Evolutionary conservation across 2,113 vertebrate species (phyloP), one percentile per base, ranked within the genome.

Genomic region (Gavialis gangeticus): DNA sequence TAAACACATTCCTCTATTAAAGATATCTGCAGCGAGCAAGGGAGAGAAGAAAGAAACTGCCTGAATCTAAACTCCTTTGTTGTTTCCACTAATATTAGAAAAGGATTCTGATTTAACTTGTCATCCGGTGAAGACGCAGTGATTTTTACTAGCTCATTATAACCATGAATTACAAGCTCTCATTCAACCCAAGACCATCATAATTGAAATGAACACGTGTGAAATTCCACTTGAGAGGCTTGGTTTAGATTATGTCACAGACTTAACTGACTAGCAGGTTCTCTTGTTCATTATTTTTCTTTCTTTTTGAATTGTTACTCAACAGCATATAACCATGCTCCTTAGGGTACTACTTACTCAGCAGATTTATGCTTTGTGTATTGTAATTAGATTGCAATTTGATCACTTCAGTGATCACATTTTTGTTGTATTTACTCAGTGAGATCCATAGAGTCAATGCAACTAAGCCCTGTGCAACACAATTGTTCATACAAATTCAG

Each of bases 281-380:
- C 92, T 59, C 76, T 22, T 81, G 37, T 75, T 96, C 79, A 76
- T 22, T 25, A 66, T 59, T 95, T 82, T 60, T 60, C 19, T 63
- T 27, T 54, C 11, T 66, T 46, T 77, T 22, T 64, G 90, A 92
- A 82, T 56, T 25, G 90, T 96, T 88, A 87, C 5, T 84, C 88
- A 83, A 91, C 93, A 87, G 90, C 63, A 84, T 55, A 75, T 94
- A 64, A 87, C n/a, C 19, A 82, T 19, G 15, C 63, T 79, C 60
- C 60, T 90, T 93, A 34, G 89, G 77, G 90, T 85, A 91, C 75
- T 58, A 91, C 55, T 62, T 91, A 88, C 91, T 93, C 81, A 79
- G 71, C 76, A 89, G 64, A 37, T 91, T n/a, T 90, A 6, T 66
- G 96, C 66, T 46, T 93, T 94, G 87, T 82, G 30, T 24, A 78